Conservation (phyloP, 2,888 invertebrate genomes). For the Hetaerina titia region DNA sequence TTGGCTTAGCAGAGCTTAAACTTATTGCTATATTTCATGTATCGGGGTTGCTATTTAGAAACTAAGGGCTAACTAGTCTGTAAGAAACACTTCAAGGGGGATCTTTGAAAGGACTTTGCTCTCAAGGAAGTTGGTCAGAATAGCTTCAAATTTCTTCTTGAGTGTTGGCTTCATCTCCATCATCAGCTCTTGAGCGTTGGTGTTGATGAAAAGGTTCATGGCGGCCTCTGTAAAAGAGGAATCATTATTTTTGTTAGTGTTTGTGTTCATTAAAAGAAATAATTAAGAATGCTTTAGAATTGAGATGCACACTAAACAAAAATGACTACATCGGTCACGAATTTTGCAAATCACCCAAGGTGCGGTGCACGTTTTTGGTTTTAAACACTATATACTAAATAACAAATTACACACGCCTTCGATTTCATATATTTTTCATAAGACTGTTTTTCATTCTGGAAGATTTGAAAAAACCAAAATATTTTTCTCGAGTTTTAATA, state of each 20-base stretch:
- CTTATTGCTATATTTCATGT: neutral
- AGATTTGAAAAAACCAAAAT: no score
- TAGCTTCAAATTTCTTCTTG: conserved; percentile 86
- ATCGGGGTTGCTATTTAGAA: neutral
- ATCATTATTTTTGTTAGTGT: neutral
- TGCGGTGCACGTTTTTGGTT: neutral
- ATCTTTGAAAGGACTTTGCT: conserved; percentile 75
- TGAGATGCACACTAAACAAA: neutral
- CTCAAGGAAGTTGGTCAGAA: conserved; percentile 88
- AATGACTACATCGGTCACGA: neutral
- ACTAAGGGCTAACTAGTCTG: neutral
- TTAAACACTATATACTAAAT: neutral
- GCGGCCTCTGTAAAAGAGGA: conserved; percentile 84
- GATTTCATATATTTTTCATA: no score
- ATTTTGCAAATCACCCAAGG: neutral
- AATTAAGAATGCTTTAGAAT: no score
- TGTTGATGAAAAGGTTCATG: conserved; percentile 91
- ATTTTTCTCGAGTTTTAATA: no score
- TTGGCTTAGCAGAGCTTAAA: neutral
- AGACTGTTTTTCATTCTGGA: no score
- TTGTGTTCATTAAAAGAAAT: no score
- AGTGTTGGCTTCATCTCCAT: conserved; percentile 93
- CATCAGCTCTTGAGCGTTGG: conserved; percentile 89
- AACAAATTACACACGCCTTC: no score
- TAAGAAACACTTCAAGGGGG: conserved; percentile 12